Evolutionary conservation across 2,113 vertebrate genomes (phyloP).

Genomic region (Laticauda laticaudata): DNA sequence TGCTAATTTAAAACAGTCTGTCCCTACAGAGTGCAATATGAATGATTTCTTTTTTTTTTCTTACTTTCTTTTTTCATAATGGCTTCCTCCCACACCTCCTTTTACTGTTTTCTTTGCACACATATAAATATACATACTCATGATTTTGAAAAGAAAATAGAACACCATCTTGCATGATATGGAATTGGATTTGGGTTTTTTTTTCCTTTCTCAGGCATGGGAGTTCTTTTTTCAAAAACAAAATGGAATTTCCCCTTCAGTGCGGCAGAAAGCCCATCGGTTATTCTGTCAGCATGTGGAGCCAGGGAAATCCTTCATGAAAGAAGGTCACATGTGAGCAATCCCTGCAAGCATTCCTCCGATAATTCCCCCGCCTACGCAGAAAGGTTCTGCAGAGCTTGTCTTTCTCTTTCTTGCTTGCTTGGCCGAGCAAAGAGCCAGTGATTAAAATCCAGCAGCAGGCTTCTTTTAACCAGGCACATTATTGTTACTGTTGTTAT

Average conservation of each 20-base stretch:
- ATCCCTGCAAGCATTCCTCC: constrained; percentile 58
- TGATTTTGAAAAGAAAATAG: neutral
- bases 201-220: constrained; percentile 20
- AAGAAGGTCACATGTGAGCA: constrained; percentile 42
- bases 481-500: neutral
- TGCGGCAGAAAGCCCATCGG: constrained; percentile 58
- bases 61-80: neutral
- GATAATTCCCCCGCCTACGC: constrained; percentile 44
- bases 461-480: constrained; percentile 39
- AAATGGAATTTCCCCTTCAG: constrained; percentile 63
- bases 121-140: neutral
- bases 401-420: constrained; percentile 9
- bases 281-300: constrained; percentile 48
- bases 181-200: neutral
- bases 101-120: neutral
- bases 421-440: constrained; percentile 35
- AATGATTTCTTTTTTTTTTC: neutral
- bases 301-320: constrained; percentile 65
- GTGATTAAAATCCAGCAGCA: constrained; percentile 50
- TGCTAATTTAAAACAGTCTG: neutral
- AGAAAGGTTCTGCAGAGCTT: constrained; percentile 20
- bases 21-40: neutral
- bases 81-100: accelerated
- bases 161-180: constrained; percentile 10
- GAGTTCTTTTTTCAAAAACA: constrained; percentile 48